phyloP scores from a whole-genome alignment of 1,140 invertebrate species.

The Andrena cerasifolii region DNA sequence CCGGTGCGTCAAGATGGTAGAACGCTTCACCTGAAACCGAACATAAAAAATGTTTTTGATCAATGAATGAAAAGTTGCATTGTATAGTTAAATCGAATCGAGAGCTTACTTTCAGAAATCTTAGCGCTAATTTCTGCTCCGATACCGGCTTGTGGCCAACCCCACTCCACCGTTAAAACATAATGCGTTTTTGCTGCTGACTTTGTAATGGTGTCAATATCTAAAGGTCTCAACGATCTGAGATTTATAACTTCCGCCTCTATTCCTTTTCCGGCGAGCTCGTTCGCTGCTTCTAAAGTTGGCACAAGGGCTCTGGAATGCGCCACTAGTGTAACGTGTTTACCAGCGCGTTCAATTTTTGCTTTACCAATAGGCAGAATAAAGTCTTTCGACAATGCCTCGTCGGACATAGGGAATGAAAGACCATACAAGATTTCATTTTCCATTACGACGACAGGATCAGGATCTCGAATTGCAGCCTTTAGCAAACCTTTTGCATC shows the following conservation, averaged over 20 bases:
- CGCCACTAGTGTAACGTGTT: slow-evolving; percentile 96
- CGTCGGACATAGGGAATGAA: slow-evolving; percentile 95
- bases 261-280: slow-evolving; percentile 92
- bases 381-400: slow-evolving; percentile 95
- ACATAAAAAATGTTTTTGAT: not conserved
- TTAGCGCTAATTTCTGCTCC: slow-evolving; percentile 97
- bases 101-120: slow-evolving; percentile 95
- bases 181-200: slow-evolving; percentile 98
- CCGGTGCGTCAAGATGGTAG: slow-evolving; percentile 98
- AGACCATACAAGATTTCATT: slow-evolving; percentile 98
- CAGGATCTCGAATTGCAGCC: slow-evolving; percentile 96
- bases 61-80: too few relatives aligned
- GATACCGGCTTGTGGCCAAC: slow-evolving; percentile 97
- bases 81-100: not conserved
- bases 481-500: slow-evolving; percentile 97
- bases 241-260: slow-evolving; percentile 99
- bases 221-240: slow-evolving; percentile 95
- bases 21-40: slow-evolving; percentile 92
- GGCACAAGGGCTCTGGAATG: slow-evolving; percentile 95
- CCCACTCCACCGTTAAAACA: slow-evolving; percentile 96
- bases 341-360: slow-evolving; percentile 94
- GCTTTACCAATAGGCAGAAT: slow-evolving; percentile 97
- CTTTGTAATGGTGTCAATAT: slow-evolving; percentile 93
- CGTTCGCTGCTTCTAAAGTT: slow-evolving; percentile 93
- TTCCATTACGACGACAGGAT: slow-evolving; percentile 98